phyloP scores from a whole-genome alignment of 2,113 vertebrate genomes.

The Vidua chalybeata region DNA sequence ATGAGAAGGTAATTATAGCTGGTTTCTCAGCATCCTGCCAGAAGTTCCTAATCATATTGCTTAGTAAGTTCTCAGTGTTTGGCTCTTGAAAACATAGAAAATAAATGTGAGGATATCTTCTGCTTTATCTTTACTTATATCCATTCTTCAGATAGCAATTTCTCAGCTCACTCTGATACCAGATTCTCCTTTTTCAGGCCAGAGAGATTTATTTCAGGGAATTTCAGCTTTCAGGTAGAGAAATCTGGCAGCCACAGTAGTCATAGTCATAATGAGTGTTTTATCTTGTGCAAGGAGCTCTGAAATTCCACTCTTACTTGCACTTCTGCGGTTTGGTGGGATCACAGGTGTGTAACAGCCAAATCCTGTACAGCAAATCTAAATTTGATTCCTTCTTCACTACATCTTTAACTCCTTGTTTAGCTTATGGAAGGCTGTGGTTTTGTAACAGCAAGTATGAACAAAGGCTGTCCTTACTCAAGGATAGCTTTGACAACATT shows the following conservation, averaged over 20 bases:
- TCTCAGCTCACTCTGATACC: background rate
- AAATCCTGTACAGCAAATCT: background rate
- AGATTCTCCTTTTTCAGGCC: conserved; percentile 43
- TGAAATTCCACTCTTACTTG: conserved; percentile 37
- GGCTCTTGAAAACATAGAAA: background rate
- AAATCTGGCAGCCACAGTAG: conserved; percentile 18
- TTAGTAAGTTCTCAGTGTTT: background rate
- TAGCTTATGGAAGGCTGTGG: background rate
- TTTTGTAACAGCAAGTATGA: background rate
- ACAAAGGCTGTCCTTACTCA: background rate
- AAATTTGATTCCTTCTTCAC: background rate
- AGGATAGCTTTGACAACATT: background rate
- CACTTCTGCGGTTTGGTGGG: background rate
- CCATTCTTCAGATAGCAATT: conserved; percentile 18
- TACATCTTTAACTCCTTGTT: background rate
- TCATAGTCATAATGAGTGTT: background rate
- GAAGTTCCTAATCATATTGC: background rate
- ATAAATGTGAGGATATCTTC: background rate
- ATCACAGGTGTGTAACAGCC: background rate
- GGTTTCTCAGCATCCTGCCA: background rate
- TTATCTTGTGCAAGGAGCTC: conserved; percentile 19
- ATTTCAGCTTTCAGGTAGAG: conserved; percentile 13
- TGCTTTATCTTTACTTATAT: conserved; percentile 6
- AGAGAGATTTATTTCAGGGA: background rate
- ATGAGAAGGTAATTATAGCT: background rate